Conservation (phyloP, 2,113 vertebrate species). For the Fregetta grallaria region DNA sequence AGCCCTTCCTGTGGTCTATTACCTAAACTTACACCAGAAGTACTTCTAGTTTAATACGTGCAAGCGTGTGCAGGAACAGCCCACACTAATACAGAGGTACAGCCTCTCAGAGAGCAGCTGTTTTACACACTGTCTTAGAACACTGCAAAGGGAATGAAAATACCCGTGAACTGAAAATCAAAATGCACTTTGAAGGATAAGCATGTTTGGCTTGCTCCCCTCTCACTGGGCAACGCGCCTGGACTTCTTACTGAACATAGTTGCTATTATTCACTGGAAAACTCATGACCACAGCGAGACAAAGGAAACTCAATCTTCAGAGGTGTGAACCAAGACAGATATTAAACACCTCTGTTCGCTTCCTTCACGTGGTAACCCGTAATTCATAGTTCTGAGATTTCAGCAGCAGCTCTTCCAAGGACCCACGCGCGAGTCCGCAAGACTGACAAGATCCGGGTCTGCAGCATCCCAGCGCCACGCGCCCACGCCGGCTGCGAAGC, state of each 20-base stretch:
- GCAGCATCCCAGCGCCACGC: not conserved
- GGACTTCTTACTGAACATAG: not conserved
- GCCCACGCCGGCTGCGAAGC: accelerated
- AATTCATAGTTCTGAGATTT: not conserved
- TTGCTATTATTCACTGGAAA: not conserved
- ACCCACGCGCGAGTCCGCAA: too few species aligned
- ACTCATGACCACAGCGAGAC: accelerated
- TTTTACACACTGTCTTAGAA: not conserved
- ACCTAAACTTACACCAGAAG: not conserved
- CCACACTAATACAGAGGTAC: not conserved
- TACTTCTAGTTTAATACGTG: not conserved
- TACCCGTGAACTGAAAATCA: not conserved
- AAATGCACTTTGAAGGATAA: not conserved
- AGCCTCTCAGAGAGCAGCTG: not conserved
- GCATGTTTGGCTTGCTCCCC: not conserved
- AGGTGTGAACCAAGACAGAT: not conserved
- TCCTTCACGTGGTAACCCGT: not conserved
- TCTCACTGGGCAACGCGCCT: not conserved
- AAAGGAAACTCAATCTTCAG: not conserved
- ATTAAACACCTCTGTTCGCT: not conserved
- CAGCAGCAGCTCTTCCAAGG: not conserved
- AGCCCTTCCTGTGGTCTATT: not conserved
- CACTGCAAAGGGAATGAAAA: not conserved
- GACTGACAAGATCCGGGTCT: not conserved
- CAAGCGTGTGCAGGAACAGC: not conserved